Base-by-base conservation (phyloP, 2,113 vertebrate genomes). In the Melanotaenia duboulayi region DNA sequence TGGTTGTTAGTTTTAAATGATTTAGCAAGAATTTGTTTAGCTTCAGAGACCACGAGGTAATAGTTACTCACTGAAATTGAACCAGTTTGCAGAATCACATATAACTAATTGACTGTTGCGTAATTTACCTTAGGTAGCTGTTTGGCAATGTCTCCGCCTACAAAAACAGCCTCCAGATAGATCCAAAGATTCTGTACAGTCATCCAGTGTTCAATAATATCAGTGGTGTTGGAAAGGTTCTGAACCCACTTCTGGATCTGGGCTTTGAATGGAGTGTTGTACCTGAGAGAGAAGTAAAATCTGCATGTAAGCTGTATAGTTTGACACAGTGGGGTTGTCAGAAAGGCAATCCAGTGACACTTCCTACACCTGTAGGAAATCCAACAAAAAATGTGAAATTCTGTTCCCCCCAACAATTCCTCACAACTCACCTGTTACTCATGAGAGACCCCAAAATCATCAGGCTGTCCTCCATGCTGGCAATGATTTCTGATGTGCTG, bases 191-290 rank as follows among this genome's bases (percentile, higher is more conserved):
- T 99, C 84, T 99, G 98, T 16, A 99, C 97, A 0, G 91, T 97
- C 95, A 99, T 95, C 98, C 98, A 99, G 91, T 94, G 96, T 88
- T 99, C 97, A 22, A 97, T 97, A 40, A 99, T 95, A 82, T 96
- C 96, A 1, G 94, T 95, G 17, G 97, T 96, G 87, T 92, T 98
- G 78, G 97, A 98, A 57, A 99, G 95, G 81, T 95, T 94, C 46
- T 97, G 96, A 40, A 99, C 95, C 98, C 98, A 99, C 65, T 96
- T 98, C 83, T 99, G 98, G 86, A 99, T 99, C 86, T 97, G 96
- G n/a, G 81, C 76, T 93, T 97, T 99, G 90, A 98, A 99, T 1
- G 96, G 97, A 6, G 93, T 91, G 71, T 99, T 99, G 89, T 96
- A 99, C 80, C 97, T 99, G 80, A 67, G 79, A 81, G 52, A 64